Conservation (phyloP, 2,797 vertebrate genomes). For the Chaetodon trifasciatus region DNA sequence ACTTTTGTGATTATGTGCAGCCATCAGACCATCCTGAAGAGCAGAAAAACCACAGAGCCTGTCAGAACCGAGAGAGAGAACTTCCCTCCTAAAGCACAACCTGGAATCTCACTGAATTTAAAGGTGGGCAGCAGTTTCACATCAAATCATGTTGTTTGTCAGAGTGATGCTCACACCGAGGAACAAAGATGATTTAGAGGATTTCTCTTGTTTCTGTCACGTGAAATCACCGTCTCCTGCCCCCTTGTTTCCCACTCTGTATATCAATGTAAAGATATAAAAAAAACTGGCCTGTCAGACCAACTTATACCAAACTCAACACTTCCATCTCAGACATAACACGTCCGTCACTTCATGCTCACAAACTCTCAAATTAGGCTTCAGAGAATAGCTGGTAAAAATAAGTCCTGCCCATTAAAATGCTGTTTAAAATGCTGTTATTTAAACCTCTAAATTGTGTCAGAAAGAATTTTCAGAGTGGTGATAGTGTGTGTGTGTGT, state of each 20-base stretch:
- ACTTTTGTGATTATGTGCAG: constrained; percentile 65
- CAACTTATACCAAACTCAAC: not conserved
- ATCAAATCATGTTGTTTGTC: constrained; percentile 1
- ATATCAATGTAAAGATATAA: not conserved
- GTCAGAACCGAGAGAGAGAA: constrained; percentile 74
- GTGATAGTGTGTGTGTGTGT: constrained; percentile 28
- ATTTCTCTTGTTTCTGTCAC: not conserved
- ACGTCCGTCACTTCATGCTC: constrained; percentile 19
- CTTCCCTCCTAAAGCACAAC: constrained; percentile 59
- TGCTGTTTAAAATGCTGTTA: not conserved
- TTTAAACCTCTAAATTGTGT: constrained; percentile 2
- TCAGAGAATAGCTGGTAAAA: constrained; percentile 29
- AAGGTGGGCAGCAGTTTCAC: constrained; percentile 73
- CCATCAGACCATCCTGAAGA: constrained; percentile 75
- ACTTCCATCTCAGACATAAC: not conserved
- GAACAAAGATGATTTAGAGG: not conserved
- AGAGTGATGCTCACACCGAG: not conserved
- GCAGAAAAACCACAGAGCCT: constrained; percentile 68
- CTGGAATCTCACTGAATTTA: constrained; percentile 76
- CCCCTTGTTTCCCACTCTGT: not conserved
- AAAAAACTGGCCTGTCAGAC: not conserved
- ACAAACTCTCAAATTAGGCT: constrained; percentile 33
- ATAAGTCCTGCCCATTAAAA: constrained; percentile 1
- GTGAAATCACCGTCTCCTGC: not conserved
- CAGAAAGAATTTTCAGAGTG: constrained; percentile 30